These are phyloP conservation scores for Oreochromis aureus DNA, from an alignment of 2,113 vertebrate genomes.

Conservation along the genomic window DNA sequence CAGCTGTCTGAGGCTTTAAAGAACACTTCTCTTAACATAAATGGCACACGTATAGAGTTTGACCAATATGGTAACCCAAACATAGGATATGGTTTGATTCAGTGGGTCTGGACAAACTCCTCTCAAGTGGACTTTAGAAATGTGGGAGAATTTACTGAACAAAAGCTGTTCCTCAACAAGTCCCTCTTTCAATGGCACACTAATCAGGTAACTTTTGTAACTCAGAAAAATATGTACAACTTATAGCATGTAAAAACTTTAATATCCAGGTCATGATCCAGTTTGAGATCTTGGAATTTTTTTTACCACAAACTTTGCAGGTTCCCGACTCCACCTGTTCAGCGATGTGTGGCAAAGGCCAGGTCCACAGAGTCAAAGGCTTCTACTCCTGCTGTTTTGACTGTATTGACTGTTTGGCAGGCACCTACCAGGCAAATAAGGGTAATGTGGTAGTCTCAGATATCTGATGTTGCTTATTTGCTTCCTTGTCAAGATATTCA, in stretches of 20 bases:
- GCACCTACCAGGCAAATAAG: conserved; percentile 73
- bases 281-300: not conserved
- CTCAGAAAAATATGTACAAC: not conserved
- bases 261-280: not conserved
- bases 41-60: conserved; percentile 62
- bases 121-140: not conserved
- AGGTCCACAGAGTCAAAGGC: conserved; percentile 73
- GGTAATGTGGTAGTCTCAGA: conserved; percentile 45
- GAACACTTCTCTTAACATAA: conserved; percentile 58
- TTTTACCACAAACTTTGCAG: conserved; percentile 52
- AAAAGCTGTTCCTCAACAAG: conserved; percentile 51
- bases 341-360: conserved; percentile 69
- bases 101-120: conserved; percentile 71
- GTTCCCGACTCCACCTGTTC: conserved; percentile 81
- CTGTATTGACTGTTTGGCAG: conserved; percentile 79
- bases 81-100: conserved; percentile 70
- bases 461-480: not conserved
- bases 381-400: conserved; percentile 84
- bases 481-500: not conserved
- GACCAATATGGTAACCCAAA: conserved; percentile 71
- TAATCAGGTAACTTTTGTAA: conserved; percentile 23
- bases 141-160: conserved; percentile 69
- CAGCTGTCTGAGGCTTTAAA: conserved; percentile 59
- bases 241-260: not conserved
- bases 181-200: conserved; percentile 76